phyloP scores from a whole-genome alignment of 1,140 invertebrate genomes.

The Procambarus virginalis region DNA sequence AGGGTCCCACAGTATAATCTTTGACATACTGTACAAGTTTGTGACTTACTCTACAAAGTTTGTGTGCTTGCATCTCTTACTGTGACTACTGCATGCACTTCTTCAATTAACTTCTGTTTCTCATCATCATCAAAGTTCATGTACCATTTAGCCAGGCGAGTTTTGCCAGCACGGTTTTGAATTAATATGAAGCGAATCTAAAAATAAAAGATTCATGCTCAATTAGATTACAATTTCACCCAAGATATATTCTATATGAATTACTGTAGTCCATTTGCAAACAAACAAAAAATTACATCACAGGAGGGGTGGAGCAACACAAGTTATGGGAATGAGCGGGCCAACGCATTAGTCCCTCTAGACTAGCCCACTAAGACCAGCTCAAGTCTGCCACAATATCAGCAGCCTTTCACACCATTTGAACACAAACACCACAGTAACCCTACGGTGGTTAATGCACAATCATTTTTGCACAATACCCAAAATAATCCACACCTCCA shows the following conservation, averaged over 20 bases:
- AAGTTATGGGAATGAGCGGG: too few relatives aligned
- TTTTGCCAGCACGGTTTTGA: conserved; percentile 99
- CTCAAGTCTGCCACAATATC: too few relatives aligned
- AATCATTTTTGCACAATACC: too few relatives aligned
- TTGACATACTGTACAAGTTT: not conserved
- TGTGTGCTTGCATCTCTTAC: conserved; percentile 99
- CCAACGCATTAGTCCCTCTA: too few relatives aligned
- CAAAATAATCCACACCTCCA: too few relatives aligned
- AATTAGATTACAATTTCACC: not conserved
- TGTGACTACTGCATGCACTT: conserved; percentile 99
- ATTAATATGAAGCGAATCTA: conserved; percentile 99
- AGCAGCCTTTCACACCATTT: too few relatives aligned
- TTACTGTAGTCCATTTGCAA: not conserved
- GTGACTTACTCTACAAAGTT: conserved; percentile 96
- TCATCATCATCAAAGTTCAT: conserved; percentile 99
- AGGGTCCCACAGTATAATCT: too few relatives aligned
- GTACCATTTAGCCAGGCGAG: conserved; percentile 99
- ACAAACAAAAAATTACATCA: not conserved
- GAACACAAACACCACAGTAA: too few relatives aligned
- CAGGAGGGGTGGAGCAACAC: not conserved
- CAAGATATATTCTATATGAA: too few relatives aligned
- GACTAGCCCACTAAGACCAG: too few relatives aligned
- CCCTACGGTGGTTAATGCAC: too few relatives aligned
- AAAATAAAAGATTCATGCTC: conserved; percentile 21
- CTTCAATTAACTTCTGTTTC: conserved; percentile 99